phyloP scores from a whole-genome alignment of 2,113 vertebrate genomes.

The Phodopus roborovskii region DNA sequence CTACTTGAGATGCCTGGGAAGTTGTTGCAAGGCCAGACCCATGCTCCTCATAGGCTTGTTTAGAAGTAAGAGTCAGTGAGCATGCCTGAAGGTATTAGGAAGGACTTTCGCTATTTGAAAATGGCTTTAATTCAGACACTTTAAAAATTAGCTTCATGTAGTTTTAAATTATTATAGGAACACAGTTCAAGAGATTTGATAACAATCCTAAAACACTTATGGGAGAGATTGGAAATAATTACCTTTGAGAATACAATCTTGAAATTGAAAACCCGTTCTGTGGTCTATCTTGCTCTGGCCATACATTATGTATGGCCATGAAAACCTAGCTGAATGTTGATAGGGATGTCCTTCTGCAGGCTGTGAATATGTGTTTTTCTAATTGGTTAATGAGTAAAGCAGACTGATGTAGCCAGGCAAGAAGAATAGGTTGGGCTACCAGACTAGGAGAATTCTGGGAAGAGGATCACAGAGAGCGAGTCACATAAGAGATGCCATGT shows the following conservation, averaged over 20 bases:
- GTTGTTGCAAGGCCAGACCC: background rate
- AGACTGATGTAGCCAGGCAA: no score
- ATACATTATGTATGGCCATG: background rate
- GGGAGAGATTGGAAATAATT: background rate
- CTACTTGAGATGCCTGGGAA: background rate
- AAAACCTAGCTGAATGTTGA: background rate
- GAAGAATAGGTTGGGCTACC: no score
- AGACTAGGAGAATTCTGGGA: no score
- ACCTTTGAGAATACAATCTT: background rate
- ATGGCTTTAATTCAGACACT: background rate
- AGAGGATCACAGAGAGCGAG: no score
- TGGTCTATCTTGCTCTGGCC: background rate
- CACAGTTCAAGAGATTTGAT: constrained; percentile 21
- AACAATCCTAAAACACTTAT: background rate
- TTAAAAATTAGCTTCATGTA: background rate
- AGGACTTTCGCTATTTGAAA: background rate
- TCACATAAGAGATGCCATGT: no score
- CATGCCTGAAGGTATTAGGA: background rate
- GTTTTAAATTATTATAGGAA: background rate
- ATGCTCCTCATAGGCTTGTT: background rate
- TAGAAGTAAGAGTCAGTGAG: background rate
- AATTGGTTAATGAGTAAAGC: no score
- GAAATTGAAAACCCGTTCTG: background rate
- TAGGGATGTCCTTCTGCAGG: no score
- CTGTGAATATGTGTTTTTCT: no score